A percentile compares a stretch with the other conserved stretches of the same genome.
These are phyloP conservation scores for Bothrops jararaca DNA, from an alignment of 2,113 vertebrate genomes.

Conservation along the genomic window DNA sequence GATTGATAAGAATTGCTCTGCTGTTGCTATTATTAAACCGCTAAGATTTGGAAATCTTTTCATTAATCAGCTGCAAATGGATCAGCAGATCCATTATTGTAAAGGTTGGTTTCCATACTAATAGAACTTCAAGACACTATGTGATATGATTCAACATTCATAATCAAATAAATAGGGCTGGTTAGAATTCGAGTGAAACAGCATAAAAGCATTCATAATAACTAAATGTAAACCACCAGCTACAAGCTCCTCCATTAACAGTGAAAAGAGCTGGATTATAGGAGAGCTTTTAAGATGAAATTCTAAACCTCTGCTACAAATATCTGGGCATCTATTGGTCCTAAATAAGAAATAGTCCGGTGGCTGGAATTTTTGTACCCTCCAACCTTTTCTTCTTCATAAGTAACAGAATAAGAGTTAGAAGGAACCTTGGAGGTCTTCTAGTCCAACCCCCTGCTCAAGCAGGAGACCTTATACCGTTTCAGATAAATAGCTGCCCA, in stretches of 20 bases:
- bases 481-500: too few relatives aligned
- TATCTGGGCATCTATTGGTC: background rate
- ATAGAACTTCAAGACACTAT: background rate
- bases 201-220: background rate
- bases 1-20: background rate
- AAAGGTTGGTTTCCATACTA: background rate
- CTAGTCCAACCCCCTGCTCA: too few relatives aligned
- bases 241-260: background rate
- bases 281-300: background rate
- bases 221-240: background rate
- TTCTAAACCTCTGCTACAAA: background rate
- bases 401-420: background rate
- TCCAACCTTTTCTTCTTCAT: background rate
- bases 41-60: background rate
- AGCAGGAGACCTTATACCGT: too few relatives aligned
- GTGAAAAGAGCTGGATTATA: background rate
- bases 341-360: background rate
- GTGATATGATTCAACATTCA: background rate
- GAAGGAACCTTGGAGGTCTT: too few relatives aligned
- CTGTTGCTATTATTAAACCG: background rate
- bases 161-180: background rate
- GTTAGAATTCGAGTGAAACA: background rate
- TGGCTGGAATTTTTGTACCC: background rate
- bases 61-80: background rate
- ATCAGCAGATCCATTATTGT: background rate